Conservation (phyloP, 2,888 invertebrate genomes). For the Hemicrepidius hirtus region DNA sequence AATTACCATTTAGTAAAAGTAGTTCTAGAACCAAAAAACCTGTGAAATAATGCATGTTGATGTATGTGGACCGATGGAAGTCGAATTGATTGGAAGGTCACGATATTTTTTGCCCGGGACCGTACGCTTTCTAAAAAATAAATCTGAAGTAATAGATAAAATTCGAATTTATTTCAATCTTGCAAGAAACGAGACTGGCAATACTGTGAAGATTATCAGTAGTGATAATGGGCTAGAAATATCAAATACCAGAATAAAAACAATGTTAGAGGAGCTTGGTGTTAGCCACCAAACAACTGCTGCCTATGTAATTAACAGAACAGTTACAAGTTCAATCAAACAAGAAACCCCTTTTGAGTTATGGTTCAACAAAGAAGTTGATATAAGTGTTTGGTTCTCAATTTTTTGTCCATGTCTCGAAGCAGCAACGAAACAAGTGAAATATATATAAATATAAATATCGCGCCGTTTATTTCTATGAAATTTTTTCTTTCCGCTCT, state of each 20-base stretch:
- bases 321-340: no score
- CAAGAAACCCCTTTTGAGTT: no score
- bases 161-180: conserved; percentile 44
- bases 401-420: no score
- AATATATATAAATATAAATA: no score
- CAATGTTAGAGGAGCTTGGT: conserved; percentile 55
- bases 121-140: conserved; percentile 55
- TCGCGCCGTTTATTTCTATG: no score
- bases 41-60: conserved; percentile 35
- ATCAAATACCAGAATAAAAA: conserved; percentile 56
- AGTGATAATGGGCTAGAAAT: conserved; percentile 63
- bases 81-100: conserved; percentile 27
- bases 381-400: no score
- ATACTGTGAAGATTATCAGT: conserved; percentile 57
- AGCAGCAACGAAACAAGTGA: no score
- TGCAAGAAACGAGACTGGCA: conserved; percentile 59
- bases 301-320: conserved; percentile 67
- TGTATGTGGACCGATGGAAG: conserved; percentile 20
- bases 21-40: conserved; percentile 3
- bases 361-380: no score
- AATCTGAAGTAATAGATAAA: conserved; percentile 47
- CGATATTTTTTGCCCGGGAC: conserved; percentile 39
- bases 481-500: no score
- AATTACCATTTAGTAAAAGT: conserved; percentile 3
- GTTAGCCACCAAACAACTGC: conserved; percentile 61